Evolutionary conservation across 2,797 vertebrate genomes (phyloP), one percentile per base, ranked within the genome.

Genomic region (Nannoperca australis): DNA sequence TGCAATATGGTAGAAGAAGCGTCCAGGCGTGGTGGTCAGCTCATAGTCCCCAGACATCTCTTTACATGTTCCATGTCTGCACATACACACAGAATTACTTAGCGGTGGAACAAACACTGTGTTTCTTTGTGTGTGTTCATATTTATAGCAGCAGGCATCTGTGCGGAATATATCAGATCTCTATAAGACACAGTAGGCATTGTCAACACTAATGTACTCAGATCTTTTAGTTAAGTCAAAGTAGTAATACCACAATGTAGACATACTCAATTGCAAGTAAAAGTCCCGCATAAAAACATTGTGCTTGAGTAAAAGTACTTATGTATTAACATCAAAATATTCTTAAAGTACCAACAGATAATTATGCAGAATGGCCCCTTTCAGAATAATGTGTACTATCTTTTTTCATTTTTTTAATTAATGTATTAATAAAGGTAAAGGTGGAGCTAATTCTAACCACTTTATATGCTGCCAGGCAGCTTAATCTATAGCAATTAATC

Each of bases 1-100:
- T 36, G 24, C 47, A 20, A 75, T 7, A 49, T 90, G 89, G 80
- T 93, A 94, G 66, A 58, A 73, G 53, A 95, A 91, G 58, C 90
- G 86, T 54, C 95, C 95, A 1, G 94, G 92, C 30, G 92, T 94
- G 70, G 71, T 40, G 2, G 94, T 95, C 85, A 93, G 2, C 30
- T 90, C 78, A 45, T 92, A 95, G 3, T 93, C 86, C 20, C 70
- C 86, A 42, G 54, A 66, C 10, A 86, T 90, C 86, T 91, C 79
- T 66, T 66, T 69, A 65, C 95, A 96, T 9, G 20, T 81, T 9
- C 91, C 93, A 1, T 75, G 62, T 74, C 95, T 96, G 38, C 15
- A 88, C 44, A 76, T 18, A 72, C 15, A 81, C 22, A 66, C 20
- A 10, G 15, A 36, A 51, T 10, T 10, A 40, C 22, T 18, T 4